Conservation (phyloP, 2,888 invertebrate genomes). For the Agonum fuliginosum region DNA sequence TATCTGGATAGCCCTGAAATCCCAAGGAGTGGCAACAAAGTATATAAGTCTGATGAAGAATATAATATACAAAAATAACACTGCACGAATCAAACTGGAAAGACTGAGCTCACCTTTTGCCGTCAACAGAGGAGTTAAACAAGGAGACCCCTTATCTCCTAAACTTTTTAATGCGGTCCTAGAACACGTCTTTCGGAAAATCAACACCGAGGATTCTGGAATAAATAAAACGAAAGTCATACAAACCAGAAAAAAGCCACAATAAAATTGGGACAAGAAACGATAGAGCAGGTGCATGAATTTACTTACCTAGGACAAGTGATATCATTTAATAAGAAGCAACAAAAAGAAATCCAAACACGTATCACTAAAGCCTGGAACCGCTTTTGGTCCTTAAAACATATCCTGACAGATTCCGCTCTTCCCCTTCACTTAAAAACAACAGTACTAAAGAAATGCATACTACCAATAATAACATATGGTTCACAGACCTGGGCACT, state of each 20-base stretch:
- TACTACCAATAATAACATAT: slow-evolving; percentile 8
- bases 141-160: slow-evolving; percentile 2
- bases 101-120: neutral
- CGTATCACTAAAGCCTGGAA: neutral
- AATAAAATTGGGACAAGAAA: neutral
- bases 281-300: neutral
- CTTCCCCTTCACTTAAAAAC: neutral
- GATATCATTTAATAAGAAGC: neutral
- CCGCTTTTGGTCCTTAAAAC: neutral
- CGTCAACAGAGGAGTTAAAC: neutral
- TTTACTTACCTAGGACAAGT: slow-evolving; percentile 15
- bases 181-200: neutral
- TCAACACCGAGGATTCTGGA: neutral
- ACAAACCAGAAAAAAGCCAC: neutral
- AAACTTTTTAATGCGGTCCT: neutral
- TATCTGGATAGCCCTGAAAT: slow-evolving; percentile 8
- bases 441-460: neutral
- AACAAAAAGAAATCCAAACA: neutral
- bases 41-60: neutral
- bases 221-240: slow-evolving; percentile 9
- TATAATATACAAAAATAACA: neutral
- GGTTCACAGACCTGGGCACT: slow-evolving; percentile 16
- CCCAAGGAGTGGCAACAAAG: neutral
- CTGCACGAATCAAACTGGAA: neutral
- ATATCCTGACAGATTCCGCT: neutral